A percentile compares a stretch with the other conserved stretches of the same genome.
Evolutionary conservation across 2,888 invertebrate genomes (phyloP).

Genomic region (Ditylenchus weischeri): DNA sequence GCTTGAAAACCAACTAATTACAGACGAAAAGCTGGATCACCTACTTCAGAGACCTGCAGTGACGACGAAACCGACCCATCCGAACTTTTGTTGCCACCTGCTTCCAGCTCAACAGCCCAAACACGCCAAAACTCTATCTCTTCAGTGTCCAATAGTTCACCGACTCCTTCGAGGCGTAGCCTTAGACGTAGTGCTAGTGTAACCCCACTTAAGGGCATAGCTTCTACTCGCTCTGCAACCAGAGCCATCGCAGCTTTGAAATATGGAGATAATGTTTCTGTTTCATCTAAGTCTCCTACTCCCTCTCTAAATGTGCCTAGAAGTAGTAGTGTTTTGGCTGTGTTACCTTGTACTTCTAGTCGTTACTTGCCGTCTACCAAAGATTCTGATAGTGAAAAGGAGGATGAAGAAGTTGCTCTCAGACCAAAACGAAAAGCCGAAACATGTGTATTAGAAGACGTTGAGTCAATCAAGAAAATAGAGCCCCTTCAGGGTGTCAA

Average conservation of each 20-base stretch:
- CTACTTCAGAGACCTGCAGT: background rate
- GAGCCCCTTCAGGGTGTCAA: no score
- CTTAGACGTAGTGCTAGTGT: constrained; percentile 12
- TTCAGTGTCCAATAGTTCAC: background rate
- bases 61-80: constrained; percentile 9
- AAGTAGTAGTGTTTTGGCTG: no score
- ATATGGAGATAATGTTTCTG: constrained; percentile 1
- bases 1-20: background rate
- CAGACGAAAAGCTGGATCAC: constrained; percentile 3
- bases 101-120: background rate
- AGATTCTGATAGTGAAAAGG: no score
- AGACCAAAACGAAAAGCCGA: no score
- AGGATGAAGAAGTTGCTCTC: no score
- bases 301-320: background rate
- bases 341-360: no score
- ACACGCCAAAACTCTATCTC: background rate
- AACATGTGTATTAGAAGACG: no score
- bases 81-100: no score
- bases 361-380: no score
- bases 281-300: constrained; percentile 15
- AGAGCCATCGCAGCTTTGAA: constrained; percentile 17
- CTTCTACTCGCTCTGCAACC: constrained; percentile 20
- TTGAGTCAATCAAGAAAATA: no score
- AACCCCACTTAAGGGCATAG: constrained; percentile 16
- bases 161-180: constrained; percentile 3